Base-by-base conservation (phyloP, 2,113 vertebrate species). In the Bagarius yarrelli region DNA sequence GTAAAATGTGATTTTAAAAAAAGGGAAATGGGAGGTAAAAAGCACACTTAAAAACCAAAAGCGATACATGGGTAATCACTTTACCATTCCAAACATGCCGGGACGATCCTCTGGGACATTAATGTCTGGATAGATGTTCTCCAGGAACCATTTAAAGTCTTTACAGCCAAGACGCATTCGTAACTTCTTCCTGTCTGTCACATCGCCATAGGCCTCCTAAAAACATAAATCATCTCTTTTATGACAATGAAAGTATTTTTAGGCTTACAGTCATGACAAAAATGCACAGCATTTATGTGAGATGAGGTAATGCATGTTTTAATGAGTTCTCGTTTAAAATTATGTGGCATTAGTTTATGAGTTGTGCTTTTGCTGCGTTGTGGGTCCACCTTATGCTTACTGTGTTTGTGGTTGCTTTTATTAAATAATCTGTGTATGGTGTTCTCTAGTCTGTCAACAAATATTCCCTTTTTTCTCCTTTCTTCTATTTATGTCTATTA, bases 61-160 rank as follows among this genome's bases (percentile, higher is more conserved):
- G 34, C 40, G 12, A 44, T 15, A 44, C 21, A 47, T 40, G n/a
- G n/a, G n/a, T 16, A 47, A 2, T 18, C 9, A 60, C 12, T 91
- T 18, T 88, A 99, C 98, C 97, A 98, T 99, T 87, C 98, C 98
- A 59, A 96, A 99, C 91, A 93, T 95, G 83, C 96, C 96, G 0
- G 94, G 93, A 25, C 86, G 91, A 85, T 99, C 98, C 76, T 96
- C 93, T 0, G 98, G 98, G 64, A 99, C 87, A 0, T 94, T 92
- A 61, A 99, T 92, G 23, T 99, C 97, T 2, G 96, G 97, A 82
- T 96, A 99, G 76, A 99, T 79, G 0, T 96, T 98, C 15, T 98
- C 94, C 89, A 99, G 88, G 88, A 93, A 98, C 98, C 98, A 99
- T 84, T 79, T 94, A 89, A 99, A 99, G 89, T 90, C 90, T 79